Evolutionary conservation across 37 sponge, comb jelly and placozoan species (phyloP).

Genomic region (Axinella damicornis): DNA sequence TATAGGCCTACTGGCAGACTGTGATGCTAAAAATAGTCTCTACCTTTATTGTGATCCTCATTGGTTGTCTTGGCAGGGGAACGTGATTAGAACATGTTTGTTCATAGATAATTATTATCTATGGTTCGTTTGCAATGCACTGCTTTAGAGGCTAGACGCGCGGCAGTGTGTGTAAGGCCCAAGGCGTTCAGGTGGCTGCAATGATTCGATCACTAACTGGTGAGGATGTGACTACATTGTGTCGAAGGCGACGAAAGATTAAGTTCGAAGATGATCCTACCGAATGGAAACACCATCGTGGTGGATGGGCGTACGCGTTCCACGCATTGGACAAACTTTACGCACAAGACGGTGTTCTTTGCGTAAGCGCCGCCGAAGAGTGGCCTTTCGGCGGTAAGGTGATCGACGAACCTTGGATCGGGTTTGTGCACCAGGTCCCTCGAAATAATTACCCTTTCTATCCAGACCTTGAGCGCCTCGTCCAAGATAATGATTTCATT

Average conservation of each 20-base stretch:
- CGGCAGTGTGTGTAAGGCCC: too few species aligned
- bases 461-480: conserved; percentile 58
- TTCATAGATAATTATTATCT: too few species aligned
- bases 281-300: conserved; percentile 56
- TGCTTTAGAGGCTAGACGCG: too few species aligned
- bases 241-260: conserved; percentile 31
- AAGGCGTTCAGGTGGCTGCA: too few species aligned
- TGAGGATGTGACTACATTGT: too few species aligned
- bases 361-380: conserved; percentile 55
- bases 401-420: conserved; percentile 59
- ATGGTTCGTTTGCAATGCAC: too few species aligned
- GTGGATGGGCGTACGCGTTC: conserved; percentile 65
- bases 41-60: too few species aligned
- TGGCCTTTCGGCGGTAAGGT: background rate
- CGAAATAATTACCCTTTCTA: conserved; percentile 29
- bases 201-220: too few species aligned
- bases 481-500: conserved; percentile 17
- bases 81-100: too few species aligned
- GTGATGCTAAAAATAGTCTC: too few species aligned
- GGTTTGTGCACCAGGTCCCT: conserved; percentile 69
- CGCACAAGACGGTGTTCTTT: conserved; percentile 49
- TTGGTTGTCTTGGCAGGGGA: too few species aligned
- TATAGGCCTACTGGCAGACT: too few species aligned
- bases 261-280: conserved; percentile 42
- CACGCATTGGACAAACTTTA: conserved; percentile 13